A percentile compares a stretch with the other conserved stretches of the same genome.
These are phyloP conservation scores for Chloropsis hardwickii DNA, from an alignment of 2,113 vertebrate species.

Conservation along the genomic window DNA sequence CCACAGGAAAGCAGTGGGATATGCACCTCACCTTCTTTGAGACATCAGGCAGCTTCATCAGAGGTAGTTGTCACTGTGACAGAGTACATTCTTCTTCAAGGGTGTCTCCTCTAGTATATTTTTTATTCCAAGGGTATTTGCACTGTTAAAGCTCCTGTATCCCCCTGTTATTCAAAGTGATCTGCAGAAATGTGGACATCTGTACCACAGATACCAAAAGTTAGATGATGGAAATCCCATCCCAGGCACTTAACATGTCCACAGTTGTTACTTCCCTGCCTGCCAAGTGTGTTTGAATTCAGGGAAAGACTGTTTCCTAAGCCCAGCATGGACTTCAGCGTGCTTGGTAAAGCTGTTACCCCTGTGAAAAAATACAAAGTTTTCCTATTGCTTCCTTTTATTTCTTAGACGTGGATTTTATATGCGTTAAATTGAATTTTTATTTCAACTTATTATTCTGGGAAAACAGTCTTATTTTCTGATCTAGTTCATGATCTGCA, in stretches of 20 bases:
- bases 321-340: neutral
- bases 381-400: neutral
- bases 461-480: neutral
- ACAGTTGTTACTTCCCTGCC: neutral
- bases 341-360: neutral
- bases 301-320: neutral
- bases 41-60: neutral
- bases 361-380: neutral
- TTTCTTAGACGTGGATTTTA: neutral
- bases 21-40: neutral
- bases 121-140: neutral
- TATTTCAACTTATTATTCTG: neutral
- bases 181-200: neutral
- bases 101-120: neutral
- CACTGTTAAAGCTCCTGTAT: neutral
- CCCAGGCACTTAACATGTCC: neutral
- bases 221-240: neutral
- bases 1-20: neutral
- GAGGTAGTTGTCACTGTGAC: neutral
- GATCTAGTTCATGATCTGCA: neutral
- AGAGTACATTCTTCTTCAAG: neutral
- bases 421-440: neutral
- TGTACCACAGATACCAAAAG: neutral
- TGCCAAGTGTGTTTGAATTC: neutral
- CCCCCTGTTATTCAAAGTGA: neutral